phyloP scores from a whole-genome alignment of 1,140 invertebrate species.

The Trialeurodes vaporariorum region DNA sequence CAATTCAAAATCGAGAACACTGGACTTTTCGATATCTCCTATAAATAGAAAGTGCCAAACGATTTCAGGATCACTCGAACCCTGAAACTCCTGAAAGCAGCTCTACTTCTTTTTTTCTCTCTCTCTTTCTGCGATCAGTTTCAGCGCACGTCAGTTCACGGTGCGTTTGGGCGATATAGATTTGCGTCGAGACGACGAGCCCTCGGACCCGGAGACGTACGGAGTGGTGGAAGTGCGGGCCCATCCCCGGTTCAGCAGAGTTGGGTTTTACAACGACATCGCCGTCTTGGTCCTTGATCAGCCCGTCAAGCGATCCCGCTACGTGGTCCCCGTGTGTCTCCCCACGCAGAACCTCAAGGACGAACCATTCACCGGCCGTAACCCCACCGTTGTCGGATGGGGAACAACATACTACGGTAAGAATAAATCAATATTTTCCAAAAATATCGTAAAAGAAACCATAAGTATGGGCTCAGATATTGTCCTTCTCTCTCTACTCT shows the following conservation, averaged over 20 bases:
- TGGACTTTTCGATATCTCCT: too few species aligned
- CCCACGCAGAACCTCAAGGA: constrained; percentile 45
- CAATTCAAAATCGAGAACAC: too few species aligned
- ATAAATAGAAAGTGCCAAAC: too few species aligned
- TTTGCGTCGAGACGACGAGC: constrained; percentile 64
- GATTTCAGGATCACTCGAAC: too few species aligned
- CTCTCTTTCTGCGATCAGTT: constrained; percentile 40
- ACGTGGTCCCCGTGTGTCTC: constrained; percentile 78
- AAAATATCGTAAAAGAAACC: too few species aligned
- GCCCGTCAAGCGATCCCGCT: constrained; percentile 62
- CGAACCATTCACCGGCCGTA: constrained; percentile 51
- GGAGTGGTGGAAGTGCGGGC: constrained; percentile 61
- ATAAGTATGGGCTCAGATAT: too few species aligned
- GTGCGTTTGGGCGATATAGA: constrained; percentile 81
- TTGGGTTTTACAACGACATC: constrained; percentile 87
- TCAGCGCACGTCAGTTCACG: constrained; percentile 72
- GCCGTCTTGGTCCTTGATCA: constrained; percentile 63
- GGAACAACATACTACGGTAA: constrained; percentile 70
- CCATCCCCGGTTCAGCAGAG: constrained; percentile 66
- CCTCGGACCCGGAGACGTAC: constrained; percentile 62
- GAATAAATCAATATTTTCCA: neutral
- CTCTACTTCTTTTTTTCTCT: constrained; percentile 1
- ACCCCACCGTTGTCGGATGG: constrained; percentile 84
- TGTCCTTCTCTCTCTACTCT: too few species aligned
- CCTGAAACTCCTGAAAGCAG: too few species aligned